These are phyloP conservation scores for Formica exsecta DNA, from an alignment of 1,140 invertebrate species.

Conservation along the genomic window DNA sequence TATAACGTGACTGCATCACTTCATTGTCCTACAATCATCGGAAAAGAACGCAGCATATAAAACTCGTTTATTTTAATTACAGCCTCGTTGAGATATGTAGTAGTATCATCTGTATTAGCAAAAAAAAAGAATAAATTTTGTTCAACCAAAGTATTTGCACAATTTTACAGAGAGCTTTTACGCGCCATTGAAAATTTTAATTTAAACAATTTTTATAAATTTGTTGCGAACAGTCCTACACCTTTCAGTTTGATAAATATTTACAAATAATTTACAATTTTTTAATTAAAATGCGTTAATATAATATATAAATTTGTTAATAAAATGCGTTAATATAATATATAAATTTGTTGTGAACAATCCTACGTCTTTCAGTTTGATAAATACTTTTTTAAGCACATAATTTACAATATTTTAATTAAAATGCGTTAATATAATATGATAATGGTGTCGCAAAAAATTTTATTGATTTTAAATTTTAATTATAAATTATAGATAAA, in stretches of 20 bases:
- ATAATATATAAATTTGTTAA: too few species aligned
- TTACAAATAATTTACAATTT: not conserved
- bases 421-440: not conserved
- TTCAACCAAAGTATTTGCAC: not conserved
- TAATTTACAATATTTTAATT: not conserved
- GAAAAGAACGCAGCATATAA: not conserved
- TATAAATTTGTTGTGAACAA: not conserved
- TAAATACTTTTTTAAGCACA: not conserved
- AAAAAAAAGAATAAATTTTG: not conserved
- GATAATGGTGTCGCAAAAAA: not conserved
- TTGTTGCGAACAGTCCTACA: not conserved
- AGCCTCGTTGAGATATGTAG: not conserved
- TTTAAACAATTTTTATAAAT: constrained; percentile 4
- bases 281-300: not conserved
- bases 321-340: too few species aligned
- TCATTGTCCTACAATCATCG: not conserved
- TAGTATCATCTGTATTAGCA: not conserved
- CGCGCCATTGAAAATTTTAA: not conserved
- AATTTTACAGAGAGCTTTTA: not conserved
- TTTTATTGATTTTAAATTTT: not conserved
- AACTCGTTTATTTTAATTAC: constrained; percentile 16
- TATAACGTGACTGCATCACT: constrained; percentile 12
- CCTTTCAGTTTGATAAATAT: not conserved
- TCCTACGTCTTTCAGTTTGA: not conserved
- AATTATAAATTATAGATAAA: not conserved